phyloP scores from a whole-genome alignment of 2,888 invertebrate genomes.

The Meiosimyza decipiens region DNA sequence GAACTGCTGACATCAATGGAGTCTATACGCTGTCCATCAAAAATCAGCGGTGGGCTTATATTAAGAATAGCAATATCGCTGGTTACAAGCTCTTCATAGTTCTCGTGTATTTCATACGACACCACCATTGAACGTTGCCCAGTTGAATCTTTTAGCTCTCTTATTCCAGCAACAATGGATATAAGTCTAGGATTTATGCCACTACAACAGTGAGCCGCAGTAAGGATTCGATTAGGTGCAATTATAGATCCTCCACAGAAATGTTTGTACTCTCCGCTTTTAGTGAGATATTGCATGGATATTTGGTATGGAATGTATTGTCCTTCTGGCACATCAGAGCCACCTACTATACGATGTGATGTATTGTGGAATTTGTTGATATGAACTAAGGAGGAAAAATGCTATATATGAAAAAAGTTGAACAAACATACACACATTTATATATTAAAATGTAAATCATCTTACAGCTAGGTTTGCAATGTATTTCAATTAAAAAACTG shows the following conservation, averaged over 20 bases:
- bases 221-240: conserved; percentile 55
- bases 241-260: conserved; percentile 65
- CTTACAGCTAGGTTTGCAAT: no score
- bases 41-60: conserved; percentile 52
- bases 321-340: conserved; percentile 51
- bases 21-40: conserved; percentile 59
- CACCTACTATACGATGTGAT: conserved; percentile 57
- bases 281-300: conserved; percentile 56
- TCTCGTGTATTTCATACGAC: conserved; percentile 56
- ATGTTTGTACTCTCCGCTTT: conserved; percentile 48
- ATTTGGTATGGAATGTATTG: conserved; percentile 63
- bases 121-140: conserved; percentile 53
- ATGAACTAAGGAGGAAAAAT: no score
- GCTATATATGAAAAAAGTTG: no score
- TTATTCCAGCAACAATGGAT: conserved; percentile 58
- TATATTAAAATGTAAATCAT: no score
- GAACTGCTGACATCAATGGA: conserved; percentile 59
- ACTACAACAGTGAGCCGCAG: conserved; percentile 64
- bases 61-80: conserved; percentile 62
- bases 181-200: conserved; percentile 51
- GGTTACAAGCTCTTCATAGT: conserved; percentile 56
- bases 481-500: no score
- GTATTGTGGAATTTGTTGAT: conserved; percentile 16
- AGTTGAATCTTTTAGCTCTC: conserved; percentile 45
- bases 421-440: no score